These are phyloP conservation scores for Torymus texanus DNA, from an alignment of 2,888 invertebrate genomes.

Conservation along the genomic window DNA sequence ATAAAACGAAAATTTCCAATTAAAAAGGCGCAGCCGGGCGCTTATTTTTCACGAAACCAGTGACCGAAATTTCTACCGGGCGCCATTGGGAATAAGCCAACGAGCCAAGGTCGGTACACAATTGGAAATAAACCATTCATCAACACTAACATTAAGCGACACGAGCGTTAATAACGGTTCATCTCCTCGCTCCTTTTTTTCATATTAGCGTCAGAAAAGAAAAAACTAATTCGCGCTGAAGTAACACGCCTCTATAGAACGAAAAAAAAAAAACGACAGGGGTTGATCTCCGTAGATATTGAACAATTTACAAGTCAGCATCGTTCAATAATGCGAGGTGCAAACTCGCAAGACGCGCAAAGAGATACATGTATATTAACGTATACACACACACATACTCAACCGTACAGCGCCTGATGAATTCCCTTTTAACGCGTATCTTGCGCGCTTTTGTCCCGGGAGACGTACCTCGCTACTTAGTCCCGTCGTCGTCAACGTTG, in stretches of 20 bases:
- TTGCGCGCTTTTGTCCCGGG: too few species aligned
- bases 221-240: too few species aligned
- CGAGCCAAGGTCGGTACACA: background rate
- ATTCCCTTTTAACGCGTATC: constrained; percentile 44
- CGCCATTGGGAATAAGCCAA: constrained; percentile 17
- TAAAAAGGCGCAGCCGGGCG: background rate
- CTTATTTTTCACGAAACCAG: constrained; percentile 34
- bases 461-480: constrained; percentile 6
- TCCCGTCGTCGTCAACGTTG: constrained; percentile 4
- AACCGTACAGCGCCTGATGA: constrained; percentile 13
- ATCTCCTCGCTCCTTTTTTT: background rate
- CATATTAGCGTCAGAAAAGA: too few species aligned
- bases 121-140: constrained; percentile 14
- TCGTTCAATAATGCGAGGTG: too few species aligned
- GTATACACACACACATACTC: too few species aligned
- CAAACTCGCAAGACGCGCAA: too few species aligned
- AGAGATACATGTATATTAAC: too few species aligned
- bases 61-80: constrained; percentile 11
- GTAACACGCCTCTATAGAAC: too few species aligned
- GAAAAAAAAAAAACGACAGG: too few species aligned
- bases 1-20: constrained; percentile 15
- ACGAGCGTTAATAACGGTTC: background rate
- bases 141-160: constrained; percentile 24
- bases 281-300: too few species aligned
- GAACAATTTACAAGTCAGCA: too few species aligned